A percentile compares a stretch with the other conserved stretches of the same genome.
Conservation (phyloP, 37 sponge, comb jelly and placozoan species). For the Amphimedon queenslandica region DNA sequence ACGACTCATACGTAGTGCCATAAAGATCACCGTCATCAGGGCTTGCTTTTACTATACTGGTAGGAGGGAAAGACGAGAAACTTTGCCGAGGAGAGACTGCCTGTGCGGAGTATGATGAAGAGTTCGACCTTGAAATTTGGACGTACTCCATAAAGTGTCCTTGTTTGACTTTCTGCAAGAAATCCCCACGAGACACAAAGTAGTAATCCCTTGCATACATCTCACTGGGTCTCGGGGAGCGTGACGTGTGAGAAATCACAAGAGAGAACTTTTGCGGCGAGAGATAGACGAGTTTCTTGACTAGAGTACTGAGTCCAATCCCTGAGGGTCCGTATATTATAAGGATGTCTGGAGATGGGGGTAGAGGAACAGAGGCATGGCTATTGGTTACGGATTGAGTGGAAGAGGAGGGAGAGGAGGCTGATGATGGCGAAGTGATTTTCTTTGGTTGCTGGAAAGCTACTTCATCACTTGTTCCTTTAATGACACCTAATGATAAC, state of each 20-base stretch:
- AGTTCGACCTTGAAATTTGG: neutral
- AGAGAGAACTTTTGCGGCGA: slow-evolving; percentile 54
- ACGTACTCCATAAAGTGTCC: slow-evolving; percentile 59
- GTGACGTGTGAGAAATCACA: slow-evolving; percentile 65
- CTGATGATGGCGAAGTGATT: too few species aligned
- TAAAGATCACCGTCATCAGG: slow-evolving; percentile 21
- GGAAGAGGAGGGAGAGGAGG: too few species aligned
- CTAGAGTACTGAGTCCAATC: slow-evolving; percentile 27
- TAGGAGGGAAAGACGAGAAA: slow-evolving; percentile 1
- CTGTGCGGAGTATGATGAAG: neutral
- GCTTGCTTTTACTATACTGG: neutral
- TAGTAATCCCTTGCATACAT: slow-evolving; percentile 64
- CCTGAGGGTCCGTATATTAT: slow-evolving; percentile 57
- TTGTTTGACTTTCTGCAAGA: slow-evolving; percentile 18
- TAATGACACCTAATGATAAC: too few species aligned
- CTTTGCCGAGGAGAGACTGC: neutral
- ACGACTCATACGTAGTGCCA: slow-evolving; percentile 51
- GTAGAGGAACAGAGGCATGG: too few species aligned
- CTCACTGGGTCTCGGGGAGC: slow-evolving; percentile 47
- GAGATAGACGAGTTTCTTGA: slow-evolving; percentile 40
- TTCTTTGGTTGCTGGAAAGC: too few species aligned
- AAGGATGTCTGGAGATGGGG: slow-evolving; percentile 14
- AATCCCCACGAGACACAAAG: slow-evolving; percentile 45
- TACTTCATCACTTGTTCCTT: too few species aligned
- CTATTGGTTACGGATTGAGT: too few species aligned